phyloP scores from a whole-genome alignment of 2,797 vertebrate species.

The Cuniculus paca region DNA sequence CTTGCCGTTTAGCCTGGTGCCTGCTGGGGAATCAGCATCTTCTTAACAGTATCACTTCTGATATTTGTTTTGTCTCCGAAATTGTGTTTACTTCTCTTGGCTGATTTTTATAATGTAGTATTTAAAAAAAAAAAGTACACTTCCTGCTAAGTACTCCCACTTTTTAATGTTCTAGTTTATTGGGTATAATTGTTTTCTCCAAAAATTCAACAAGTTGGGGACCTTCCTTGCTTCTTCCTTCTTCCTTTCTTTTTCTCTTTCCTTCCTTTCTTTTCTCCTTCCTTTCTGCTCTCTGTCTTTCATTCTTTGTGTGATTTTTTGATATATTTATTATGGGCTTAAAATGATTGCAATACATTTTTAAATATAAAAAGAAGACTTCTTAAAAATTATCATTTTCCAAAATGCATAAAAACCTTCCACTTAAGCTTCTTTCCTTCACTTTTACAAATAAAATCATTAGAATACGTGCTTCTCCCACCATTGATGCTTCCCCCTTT shows the following conservation, averaged over 20 bases:
- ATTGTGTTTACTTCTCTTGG: conserved; percentile 50
- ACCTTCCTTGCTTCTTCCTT: fast-evolving
- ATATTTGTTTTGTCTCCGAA: conserved; percentile 52
- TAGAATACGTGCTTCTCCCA: not conserved
- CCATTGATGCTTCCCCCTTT: not conserved
- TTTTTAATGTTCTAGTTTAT: not conserved
- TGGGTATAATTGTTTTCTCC: not conserved
- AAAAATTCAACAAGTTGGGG: not conserved
- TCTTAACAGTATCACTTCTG: fast-evolving
- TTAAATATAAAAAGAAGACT: not conserved
- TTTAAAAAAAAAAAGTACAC: conserved; percentile 19
- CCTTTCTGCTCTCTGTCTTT: not conserved
- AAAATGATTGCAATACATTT: not conserved
- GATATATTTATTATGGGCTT: not conserved
- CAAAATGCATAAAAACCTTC: not conserved
- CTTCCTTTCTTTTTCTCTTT: fast-evolving
- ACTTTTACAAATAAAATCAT: not conserved
- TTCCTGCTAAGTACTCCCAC: fast-evolving
- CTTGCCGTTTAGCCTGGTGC: not conserved
- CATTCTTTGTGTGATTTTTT: not conserved
- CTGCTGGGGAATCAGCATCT: conserved; percentile 25
- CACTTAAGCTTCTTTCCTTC: not conserved
- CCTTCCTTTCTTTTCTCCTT: not conserved
- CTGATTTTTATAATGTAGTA: not conserved
- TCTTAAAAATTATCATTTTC: not conserved